A percentile compares a stretch with the other conserved stretches of the same genome.
These are phyloP conservation scores for Cephalopterus ornatus DNA, from an alignment of 2,113 vertebrate genomes.

Conservation along the genomic window DNA sequence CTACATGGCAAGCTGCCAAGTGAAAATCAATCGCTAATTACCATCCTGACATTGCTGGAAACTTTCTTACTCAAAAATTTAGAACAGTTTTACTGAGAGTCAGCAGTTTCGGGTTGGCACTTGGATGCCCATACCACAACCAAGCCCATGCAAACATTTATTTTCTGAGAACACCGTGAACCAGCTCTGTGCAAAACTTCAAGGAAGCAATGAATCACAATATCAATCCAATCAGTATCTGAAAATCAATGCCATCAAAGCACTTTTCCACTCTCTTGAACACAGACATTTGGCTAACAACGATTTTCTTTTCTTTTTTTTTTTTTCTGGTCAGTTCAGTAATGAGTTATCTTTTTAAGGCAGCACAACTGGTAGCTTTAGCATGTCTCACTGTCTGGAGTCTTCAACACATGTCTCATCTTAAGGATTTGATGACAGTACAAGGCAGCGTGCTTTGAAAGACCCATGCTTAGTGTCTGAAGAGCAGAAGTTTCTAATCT, in stretches of 20 bases:
- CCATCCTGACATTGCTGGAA: neutral
- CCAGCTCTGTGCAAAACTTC: neutral
- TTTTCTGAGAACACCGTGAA: neutral
- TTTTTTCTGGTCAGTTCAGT: neutral
- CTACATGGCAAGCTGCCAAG: neutral
- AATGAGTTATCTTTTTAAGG: neutral
- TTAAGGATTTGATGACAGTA: neutral
- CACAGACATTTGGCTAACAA: neutral
- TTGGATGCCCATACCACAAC: neutral
- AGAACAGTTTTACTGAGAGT: neutral
- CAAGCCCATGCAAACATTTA: neutral
- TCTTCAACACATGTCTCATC: neutral
- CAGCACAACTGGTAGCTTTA: neutral
- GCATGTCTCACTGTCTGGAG: neutral
- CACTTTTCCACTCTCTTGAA: neutral
- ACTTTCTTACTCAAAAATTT: neutral
- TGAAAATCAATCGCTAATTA: constrained; percentile 7
- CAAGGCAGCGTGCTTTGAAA: neutral
- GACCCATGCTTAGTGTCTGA: neutral
- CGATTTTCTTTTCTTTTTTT: neutral
- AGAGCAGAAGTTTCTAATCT: neutral
- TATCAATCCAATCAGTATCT: neutral
- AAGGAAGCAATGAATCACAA: neutral
- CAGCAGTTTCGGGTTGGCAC: neutral
- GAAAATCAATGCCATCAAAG: neutral